phyloP scores from a whole-genome alignment of 2,113 vertebrate genomes.

The Rhineura floridana region DNA sequence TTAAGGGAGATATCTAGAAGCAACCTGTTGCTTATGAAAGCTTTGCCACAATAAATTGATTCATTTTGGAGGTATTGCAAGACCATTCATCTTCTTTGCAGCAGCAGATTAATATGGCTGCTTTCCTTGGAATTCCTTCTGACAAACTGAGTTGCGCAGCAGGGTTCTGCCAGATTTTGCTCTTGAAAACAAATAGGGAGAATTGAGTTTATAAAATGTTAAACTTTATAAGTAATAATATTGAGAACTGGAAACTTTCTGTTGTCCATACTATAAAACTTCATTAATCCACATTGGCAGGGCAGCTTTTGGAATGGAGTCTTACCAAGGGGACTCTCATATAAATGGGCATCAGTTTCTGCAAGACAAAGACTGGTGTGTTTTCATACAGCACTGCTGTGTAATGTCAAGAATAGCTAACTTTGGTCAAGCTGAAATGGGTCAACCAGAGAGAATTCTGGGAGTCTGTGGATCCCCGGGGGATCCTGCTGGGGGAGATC shows the following conservation, averaged over 20 bases:
- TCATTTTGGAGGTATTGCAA: neutral
- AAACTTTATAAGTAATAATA: slow-evolving; percentile 46
- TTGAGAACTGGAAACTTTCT: slow-evolving; percentile 55
- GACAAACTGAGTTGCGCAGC: neutral
- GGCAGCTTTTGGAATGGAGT: slow-evolving; percentile 58
- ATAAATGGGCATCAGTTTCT: slow-evolving; percentile 63
- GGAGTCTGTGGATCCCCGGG: no score
- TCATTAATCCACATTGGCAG: slow-evolving; percentile 47
- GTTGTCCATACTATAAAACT: slow-evolving; percentile 57
- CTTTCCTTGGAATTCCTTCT: neutral
- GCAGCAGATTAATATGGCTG: neutral
- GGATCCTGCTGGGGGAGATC: no score
- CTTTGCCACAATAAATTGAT: neutral
- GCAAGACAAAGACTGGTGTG: slow-evolving; percentile 60
- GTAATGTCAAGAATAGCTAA: no score
- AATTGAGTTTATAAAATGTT: slow-evolving; percentile 33
- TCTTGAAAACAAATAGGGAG: neutral
- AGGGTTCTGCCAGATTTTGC: neutral
- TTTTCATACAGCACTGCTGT: slow-evolving; percentile 43
- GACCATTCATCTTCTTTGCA: neutral
- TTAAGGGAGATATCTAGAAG: neutral
- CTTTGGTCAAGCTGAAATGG: no score
- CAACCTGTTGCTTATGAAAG: neutral
- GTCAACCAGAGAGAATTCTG: no score
- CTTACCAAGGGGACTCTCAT: slow-evolving; percentile 45